phyloP scores from a whole-genome alignment of 2,888 invertebrate species.

The Anarsia innoxiella region DNA sequence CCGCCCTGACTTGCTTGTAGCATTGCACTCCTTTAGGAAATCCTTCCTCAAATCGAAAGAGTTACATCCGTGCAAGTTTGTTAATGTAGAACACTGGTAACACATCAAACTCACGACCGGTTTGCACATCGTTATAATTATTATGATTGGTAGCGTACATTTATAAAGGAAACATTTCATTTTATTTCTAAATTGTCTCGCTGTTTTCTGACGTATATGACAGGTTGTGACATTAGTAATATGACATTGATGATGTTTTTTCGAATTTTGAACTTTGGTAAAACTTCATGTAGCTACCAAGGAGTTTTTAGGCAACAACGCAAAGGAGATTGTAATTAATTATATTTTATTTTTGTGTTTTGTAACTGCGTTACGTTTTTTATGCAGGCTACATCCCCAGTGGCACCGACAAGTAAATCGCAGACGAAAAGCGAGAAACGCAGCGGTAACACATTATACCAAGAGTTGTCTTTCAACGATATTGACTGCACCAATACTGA shows the following conservation, averaged over 20 bases:
- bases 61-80: slow-evolving; percentile 35
- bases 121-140: slow-evolving; percentile 26
- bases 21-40: slow-evolving; percentile 38
- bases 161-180: slow-evolving; percentile 24
- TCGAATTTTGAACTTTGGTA: background rate
- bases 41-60: slow-evolving; percentile 34
- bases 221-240: slow-evolving; percentile 3
- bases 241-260: slow-evolving; percentile 1
- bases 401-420: slow-evolving; percentile 54
- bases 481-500: slow-evolving; percentile 90
- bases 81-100: slow-evolving; percentile 49
- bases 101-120: slow-evolving; percentile 39
- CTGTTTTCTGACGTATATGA: background rate
- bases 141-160: slow-evolving; percentile 14
- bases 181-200: slow-evolving; percentile 17
- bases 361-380: too few species aligned
- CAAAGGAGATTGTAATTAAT: too few species aligned
- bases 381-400: slow-evolving; percentile 57
- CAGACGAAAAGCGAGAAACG: slow-evolving; percentile 90
- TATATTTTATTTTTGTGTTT: too few species aligned
- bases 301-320: too few species aligned
- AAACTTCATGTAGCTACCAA: too few species aligned
- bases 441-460: slow-evolving; percentile 92
- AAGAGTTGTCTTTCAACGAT: slow-evolving; percentile 94
- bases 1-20: slow-evolving; percentile 3